Conservation (phyloP, 2,888 invertebrate genomes). For the Baccha elongata region DNA sequence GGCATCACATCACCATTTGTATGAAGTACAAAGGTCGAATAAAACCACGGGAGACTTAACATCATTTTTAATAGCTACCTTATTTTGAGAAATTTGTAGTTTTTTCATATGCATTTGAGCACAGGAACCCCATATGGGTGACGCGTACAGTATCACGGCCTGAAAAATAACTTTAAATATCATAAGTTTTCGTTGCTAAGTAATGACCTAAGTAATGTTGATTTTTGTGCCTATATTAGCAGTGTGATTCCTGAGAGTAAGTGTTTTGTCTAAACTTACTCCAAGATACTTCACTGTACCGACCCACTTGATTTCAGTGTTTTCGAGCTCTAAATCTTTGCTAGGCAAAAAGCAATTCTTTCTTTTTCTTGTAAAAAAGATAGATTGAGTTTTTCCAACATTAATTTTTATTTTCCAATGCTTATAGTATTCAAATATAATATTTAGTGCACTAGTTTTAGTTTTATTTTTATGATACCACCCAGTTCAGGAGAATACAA, state of each 20-base stretch:
- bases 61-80: neutral
- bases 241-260: neutral
- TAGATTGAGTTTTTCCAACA: neutral
- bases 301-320: neutral
- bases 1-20: neutral
- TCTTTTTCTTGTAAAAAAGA: neutral
- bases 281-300: too few species aligned
- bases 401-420: slow-evolving; percentile 11
- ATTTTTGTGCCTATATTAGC: neutral
- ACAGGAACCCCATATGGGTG: neutral
- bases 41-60: neutral
- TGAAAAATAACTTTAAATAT: neutral
- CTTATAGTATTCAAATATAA: too few species aligned
- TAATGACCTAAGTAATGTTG: neutral
- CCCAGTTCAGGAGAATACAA: slow-evolving; percentile 2
- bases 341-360: neutral
- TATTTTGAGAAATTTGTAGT: neutral
- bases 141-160: neutral
- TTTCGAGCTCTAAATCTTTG: neutral
- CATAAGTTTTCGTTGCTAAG: neutral
- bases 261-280: neutral
- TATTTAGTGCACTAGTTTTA: neutral
- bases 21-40: neutral
- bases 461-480: slow-evolving; percentile 4
- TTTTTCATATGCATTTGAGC: neutral